phyloP scores from a whole-genome alignment of 2,113 vertebrate genomes.

The Strix aluco region DNA sequence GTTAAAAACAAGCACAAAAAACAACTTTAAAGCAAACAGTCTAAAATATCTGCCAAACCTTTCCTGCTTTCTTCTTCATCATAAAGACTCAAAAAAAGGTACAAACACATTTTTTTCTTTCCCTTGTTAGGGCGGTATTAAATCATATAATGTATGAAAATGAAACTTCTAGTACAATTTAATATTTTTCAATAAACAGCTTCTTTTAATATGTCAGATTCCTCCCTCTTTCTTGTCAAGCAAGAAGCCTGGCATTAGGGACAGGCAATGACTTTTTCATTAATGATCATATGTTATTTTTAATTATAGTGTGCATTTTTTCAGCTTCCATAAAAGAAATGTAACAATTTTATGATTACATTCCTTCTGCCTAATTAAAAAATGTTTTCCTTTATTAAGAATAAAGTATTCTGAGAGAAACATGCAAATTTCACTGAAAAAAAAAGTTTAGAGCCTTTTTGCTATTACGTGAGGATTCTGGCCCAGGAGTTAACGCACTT shows the following conservation, averaged over 20 bases:
- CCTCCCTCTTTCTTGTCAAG: background rate
- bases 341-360: background rate
- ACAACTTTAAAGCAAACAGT: background rate
- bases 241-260: background rate
- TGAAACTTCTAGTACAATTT: background rate
- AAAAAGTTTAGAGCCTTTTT: background rate
- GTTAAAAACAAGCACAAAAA: constrained; percentile 17
- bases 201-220: background rate
- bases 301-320: background rate
- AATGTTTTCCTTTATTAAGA: background rate
- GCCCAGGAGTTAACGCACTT: background rate
- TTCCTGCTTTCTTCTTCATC: background rate
- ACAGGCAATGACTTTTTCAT: background rate
- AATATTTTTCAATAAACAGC: background rate
- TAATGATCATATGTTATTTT: background rate
- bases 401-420: background rate
- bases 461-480: background rate
- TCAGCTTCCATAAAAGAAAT: background rate
- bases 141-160: background rate
- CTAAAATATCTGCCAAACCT: constrained; percentile 25
- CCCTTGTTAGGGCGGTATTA: background rate
- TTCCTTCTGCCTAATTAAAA: background rate
- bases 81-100: background rate
- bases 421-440: background rate
- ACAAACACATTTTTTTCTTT: background rate